Conservation (phyloP, 2,888 invertebrate genomes). For the Neocrepidodera transversa region DNA sequence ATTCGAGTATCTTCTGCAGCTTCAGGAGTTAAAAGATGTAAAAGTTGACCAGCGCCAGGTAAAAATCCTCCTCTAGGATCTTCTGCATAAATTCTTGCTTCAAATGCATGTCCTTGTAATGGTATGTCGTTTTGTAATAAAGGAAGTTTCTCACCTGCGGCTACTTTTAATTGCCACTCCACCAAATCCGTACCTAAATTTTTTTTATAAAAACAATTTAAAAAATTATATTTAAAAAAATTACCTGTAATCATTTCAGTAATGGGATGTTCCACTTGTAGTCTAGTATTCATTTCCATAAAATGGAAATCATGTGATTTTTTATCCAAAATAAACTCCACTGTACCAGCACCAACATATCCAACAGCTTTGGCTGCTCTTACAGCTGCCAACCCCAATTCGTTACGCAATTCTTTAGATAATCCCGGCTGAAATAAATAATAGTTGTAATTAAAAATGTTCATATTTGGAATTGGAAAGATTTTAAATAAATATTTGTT, state of each 20-base stretch:
- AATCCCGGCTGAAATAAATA: conserved; percentile 76
- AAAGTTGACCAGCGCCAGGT: conserved; percentile 89
- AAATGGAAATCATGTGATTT: conserved; percentile 90
- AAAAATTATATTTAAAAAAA: neutral
- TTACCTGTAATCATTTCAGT: conserved; percentile 95
- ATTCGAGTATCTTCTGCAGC: conserved; percentile 75
- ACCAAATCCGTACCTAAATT: conserved; percentile 85
- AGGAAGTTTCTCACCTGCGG: conserved; percentile 87
- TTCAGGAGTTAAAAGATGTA: conserved; percentile 77
- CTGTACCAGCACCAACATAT: conserved; percentile 98
- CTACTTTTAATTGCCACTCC: conserved; percentile 95
- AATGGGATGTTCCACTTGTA: conserved; percentile 96
- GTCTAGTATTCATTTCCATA: conserved; percentile 99
- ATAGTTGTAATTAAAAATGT: no score
- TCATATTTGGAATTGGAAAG: no score
- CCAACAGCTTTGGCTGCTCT: conserved; percentile 93
- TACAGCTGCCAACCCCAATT: conserved; percentile 90
- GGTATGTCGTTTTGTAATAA: conserved; percentile 79
- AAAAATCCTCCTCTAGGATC: conserved; percentile 84
- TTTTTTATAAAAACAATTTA: neutral
- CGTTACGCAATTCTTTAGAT: conserved; percentile 73
- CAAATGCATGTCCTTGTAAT: conserved; percentile 89
- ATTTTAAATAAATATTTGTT: no score
- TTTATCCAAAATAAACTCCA: conserved; percentile 95
- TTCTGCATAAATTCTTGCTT: conserved; percentile 97